Conservation (phyloP, 2,797 vertebrate species). For the Notamacropus eugenii region DNA sequence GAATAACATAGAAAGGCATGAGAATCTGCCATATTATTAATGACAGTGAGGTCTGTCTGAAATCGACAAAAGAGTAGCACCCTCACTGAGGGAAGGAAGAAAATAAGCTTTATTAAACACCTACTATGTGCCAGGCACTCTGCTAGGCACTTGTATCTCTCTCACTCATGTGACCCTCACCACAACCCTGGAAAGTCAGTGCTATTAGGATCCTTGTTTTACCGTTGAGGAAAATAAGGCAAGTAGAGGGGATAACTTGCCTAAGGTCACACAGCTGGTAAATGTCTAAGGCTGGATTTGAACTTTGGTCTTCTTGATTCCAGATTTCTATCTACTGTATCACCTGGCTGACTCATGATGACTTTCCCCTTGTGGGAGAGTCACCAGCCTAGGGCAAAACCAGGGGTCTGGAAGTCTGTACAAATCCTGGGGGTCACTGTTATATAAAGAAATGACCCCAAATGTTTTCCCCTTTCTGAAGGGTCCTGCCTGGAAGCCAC, state of each 20-base stretch:
- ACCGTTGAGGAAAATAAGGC: not conserved
- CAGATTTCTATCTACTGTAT: not conserved
- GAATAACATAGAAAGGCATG: too few species aligned
- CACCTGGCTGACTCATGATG: not conserved
- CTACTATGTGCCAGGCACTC: too few species aligned
- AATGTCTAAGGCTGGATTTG: not conserved
- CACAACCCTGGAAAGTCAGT: not conserved
- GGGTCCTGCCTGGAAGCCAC: not conserved
- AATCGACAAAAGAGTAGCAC: too few species aligned
- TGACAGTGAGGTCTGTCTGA: too few species aligned
- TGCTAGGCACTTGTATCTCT: too few species aligned
- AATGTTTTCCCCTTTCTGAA: not conserved
- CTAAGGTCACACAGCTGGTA: not conserved
- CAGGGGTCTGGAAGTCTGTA: not conserved
- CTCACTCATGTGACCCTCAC: not conserved
- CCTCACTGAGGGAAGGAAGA: not conserved
- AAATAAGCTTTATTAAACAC: too few species aligned
- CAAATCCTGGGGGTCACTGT: not conserved
- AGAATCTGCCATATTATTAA: too few species aligned
- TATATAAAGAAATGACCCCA: not conserved
- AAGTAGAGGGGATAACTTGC: not conserved
- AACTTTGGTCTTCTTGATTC: not conserved
- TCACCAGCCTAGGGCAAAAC: not conserved
- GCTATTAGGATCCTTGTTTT: not conserved
- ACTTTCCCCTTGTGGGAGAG: not conserved